A percentile compares a stretch with the other conserved stretches of the same genome.
phyloP scores from a whole-genome alignment of 2,888 invertebrate genomes.

The Polymixis lichenea region DNA sequence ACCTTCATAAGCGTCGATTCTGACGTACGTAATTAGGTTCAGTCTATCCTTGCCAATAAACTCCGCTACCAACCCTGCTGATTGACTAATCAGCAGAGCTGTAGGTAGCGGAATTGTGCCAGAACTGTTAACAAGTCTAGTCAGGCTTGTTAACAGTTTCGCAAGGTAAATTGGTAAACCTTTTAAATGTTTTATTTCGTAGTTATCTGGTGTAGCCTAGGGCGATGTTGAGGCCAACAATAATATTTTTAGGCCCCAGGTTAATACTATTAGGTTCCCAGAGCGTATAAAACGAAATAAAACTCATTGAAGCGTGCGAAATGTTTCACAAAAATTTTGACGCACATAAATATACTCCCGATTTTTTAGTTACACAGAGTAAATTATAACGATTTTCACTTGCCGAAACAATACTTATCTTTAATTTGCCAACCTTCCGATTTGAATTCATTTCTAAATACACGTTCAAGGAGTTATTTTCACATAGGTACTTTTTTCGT shows the following conservation, averaged over 20 bases:
- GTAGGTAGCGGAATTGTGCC: no score
- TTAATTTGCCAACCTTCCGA: not conserved
- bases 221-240: no score
- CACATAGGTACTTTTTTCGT: not conserved
- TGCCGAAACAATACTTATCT: not conserved
- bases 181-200: not conserved
- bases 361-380: not conserved
- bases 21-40: not conserved
- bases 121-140: no score
- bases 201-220: not conserved
- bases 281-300: not conserved
- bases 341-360: not conserved
- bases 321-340: not conserved
- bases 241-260: not conserved
- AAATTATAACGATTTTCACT: no score
- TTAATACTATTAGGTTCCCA: constrained; percentile 12
- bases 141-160: not conserved
- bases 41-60: not conserved
- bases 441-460: not conserved
- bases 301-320: not conserved
- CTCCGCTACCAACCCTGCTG: not conserved
- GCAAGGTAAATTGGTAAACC: not conserved
- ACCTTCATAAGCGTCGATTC: not conserved
- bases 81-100: not conserved
- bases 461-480: not conserved